Conservation (phyloP, 1,140 invertebrate genomes). For the Telenomus remus region DNA sequence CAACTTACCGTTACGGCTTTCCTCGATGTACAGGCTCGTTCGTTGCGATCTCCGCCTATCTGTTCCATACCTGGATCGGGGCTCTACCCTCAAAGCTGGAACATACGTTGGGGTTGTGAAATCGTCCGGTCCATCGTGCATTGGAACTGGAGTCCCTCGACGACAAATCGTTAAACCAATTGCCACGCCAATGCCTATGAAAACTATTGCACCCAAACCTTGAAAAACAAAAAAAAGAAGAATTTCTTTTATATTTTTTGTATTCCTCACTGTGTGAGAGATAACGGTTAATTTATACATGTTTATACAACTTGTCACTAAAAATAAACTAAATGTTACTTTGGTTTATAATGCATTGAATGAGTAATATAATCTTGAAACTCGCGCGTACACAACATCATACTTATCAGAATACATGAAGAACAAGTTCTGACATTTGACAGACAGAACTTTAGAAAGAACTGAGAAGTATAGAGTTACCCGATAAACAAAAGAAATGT, state of each 20-base stretch:
- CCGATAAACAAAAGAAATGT: too few relatives aligned
- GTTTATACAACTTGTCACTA: too few relatives aligned
- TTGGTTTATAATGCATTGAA: too few relatives aligned
- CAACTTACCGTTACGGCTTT: conserved; percentile 68
- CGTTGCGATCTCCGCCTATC: conserved; percentile 67
- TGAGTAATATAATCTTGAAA: too few relatives aligned
- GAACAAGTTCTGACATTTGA: too few relatives aligned
- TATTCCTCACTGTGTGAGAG: background rate
- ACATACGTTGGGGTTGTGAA: conserved; percentile 73
- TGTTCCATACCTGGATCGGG: conserved; percentile 65
- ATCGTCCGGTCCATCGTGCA: conserved; percentile 64
- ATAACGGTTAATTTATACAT: too few relatives aligned
- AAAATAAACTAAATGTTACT: too few relatives aligned
- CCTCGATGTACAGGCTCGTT: conserved; percentile 69
- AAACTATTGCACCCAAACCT: conserved; percentile 64
- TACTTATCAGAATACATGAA: too few relatives aligned
- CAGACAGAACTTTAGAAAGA: too few relatives aligned
- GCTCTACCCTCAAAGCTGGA: conserved; percentile 68
- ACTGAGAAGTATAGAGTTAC: too few relatives aligned
- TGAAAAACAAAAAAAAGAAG: conserved; percentile 17
- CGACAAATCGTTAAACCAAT: conserved; percentile 69
- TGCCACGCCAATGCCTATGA: conserved; percentile 68
- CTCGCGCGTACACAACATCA: too few relatives aligned
- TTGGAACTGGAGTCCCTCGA: conserved; percentile 54
- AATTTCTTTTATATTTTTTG: background rate